Evolutionary conservation across 2,888 invertebrate species (phyloP).

Genomic region (Lepidochrysops patricia): DNA sequence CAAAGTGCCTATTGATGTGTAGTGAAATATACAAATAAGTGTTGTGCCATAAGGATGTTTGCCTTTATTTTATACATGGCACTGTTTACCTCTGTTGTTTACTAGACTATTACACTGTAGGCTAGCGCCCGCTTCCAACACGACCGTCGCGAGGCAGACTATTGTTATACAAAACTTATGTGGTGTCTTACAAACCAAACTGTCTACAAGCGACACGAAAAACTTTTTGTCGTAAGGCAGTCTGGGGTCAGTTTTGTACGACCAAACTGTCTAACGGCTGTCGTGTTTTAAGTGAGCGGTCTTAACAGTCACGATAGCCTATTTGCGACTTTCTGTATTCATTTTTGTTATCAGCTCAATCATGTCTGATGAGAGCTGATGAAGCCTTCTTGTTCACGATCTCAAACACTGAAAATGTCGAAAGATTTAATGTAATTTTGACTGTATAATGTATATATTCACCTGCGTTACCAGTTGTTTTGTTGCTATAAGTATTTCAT

Average conservation of each 20-base stretch:
- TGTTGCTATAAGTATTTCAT: slow-evolving; percentile 37
- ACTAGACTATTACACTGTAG: background rate
- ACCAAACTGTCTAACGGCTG: too few relatives aligned
- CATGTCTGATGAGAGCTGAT: background rate
- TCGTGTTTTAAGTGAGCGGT: too few relatives aligned
- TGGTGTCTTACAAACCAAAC: too few relatives aligned
- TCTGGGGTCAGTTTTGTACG: too few relatives aligned
- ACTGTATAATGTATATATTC: slow-evolving; percentile 6
- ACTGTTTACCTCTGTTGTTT: slow-evolving; percentile 5
- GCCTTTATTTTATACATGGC: slow-evolving; percentile 9
- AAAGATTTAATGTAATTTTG: slow-evolving; percentile 2
- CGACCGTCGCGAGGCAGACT: too few relatives aligned
- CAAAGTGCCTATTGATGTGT: slow-evolving; percentile 54
- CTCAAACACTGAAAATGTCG: background rate
- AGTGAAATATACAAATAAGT: slow-evolving; percentile 30
- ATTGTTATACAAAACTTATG: too few relatives aligned
- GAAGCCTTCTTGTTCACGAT: background rate
- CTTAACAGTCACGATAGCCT: background rate
- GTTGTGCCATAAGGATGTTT: slow-evolving; percentile 43
- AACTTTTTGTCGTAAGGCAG: too few relatives aligned
- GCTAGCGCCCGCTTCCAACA: too few relatives aligned
- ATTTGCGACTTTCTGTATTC: background rate
- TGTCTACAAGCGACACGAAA: too few relatives aligned
- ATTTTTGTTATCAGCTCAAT: background rate
- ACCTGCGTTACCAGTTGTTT: slow-evolving; percentile 19